Base-by-base conservation (phyloP, 2,113 vertebrate genomes). In the Narcine bancroftii region DNA sequence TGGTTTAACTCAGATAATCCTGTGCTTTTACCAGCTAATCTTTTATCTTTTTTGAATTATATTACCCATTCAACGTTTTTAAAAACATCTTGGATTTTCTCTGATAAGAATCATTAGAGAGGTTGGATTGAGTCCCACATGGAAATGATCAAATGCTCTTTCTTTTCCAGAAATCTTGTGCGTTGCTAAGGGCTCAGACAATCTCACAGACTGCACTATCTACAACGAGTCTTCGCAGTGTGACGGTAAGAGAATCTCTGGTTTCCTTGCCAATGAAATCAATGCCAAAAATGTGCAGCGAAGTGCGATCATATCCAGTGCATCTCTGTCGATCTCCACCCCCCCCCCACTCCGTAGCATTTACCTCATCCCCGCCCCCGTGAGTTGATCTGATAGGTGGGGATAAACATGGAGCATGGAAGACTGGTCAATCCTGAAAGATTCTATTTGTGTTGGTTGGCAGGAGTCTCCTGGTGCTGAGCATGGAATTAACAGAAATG, bases 101-200 rank as follows among this genome's bases (percentile, higher is more conserved):
- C 9, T 7, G 66, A 21, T 24, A 26, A 15, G 81, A 33, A 60
- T 0, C 50, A 4, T 60, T 85, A 3, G 6, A 3, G 6, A n/a
- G 15, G 29, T 60, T 9, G 76, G 29, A 81, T 33, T 29, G 9
- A 47, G 21, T 5, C 0, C 29, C 11, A 33, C 4, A 10, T 10
- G 1, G 81, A 50, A 33, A 65, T 66, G 7, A 63, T 91, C 29
- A 91, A 33, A 15, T 71, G 6, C 2, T 39, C 10, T 53, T 11
- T 91, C 6, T 91, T 26, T 89, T 71, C 10, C 89, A 91, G 89
- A 91, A 45, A 69, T 13, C 39, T 69, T 91, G 39, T 91, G 89
- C 26, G 21, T 91, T 13, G 42, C 63, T 33, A 91, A 91, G 89
- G 29, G 19, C 6, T 29, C 39, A 29, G 65, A 47, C 42, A 91